phyloP scores from a whole-genome alignment of 2,888 invertebrate species.

The Periphyllus acericola region DNA sequence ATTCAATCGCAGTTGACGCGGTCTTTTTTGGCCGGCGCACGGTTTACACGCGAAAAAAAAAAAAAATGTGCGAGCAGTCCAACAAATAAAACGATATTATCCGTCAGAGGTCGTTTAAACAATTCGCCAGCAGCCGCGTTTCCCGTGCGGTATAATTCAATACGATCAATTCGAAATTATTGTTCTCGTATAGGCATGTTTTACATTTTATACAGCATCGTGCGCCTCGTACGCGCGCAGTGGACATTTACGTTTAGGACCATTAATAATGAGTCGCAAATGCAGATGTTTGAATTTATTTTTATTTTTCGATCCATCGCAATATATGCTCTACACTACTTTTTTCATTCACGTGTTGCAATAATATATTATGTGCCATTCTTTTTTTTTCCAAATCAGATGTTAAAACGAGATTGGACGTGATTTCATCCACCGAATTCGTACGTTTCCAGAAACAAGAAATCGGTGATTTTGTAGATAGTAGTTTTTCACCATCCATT shows the following conservation, averaged over 20 bases:
- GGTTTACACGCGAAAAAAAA: too few species aligned
- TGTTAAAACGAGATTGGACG: too few species aligned
- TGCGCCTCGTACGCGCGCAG: not conserved
- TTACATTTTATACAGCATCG: not conserved
- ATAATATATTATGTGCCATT: too few species aligned
- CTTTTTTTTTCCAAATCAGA: too few species aligned
- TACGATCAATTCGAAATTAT: not conserved
- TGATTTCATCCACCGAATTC: too few species aligned
- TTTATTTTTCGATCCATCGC: not conserved
- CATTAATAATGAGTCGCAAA: too few species aligned
- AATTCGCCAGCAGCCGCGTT: not conserved
- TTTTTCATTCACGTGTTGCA: too few species aligned
- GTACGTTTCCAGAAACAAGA: too few species aligned
- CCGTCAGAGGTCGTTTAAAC: constrained; percentile 20
- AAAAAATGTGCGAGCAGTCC: not conserved
- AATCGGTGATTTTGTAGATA: too few species aligned
- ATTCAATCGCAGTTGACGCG: not conserved
- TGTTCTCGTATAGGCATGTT: not conserved
- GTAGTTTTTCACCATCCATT: too few species aligned
- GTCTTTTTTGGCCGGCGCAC: too few species aligned
- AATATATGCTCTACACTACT: too few species aligned
- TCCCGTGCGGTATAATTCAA: not conserved
- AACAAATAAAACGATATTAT: not conserved
- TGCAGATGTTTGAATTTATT: not conserved
- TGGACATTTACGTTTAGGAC: not conserved